Evolutionary conservation across 2,797 vertebrate species (phyloP), one percentile per base, ranked within the genome.

Genomic region (Esox masquinongy): DNA sequence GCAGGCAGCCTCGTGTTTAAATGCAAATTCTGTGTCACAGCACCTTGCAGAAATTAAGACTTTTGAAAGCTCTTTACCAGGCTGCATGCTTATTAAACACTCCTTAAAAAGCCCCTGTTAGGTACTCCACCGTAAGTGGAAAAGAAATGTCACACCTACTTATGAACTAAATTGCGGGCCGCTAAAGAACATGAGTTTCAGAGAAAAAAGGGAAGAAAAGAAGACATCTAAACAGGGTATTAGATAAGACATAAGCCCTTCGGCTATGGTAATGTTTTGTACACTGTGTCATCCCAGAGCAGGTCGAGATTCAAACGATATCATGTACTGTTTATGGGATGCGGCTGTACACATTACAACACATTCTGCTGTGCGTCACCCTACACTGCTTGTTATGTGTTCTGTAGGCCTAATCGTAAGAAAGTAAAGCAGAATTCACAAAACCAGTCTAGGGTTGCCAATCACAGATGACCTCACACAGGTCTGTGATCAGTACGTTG

Each of bases 231-330:
- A 47, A 79, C 76, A 75, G 84, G 88, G 75, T 84, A 12, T 29
- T 70, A 70, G 49, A 77, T 64, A 43, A 75, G 78, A 82, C 75
- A 81, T 87, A 78, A 88, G 79, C 74, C 88, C 78, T 0, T 9
- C 39, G 85, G 82, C 74, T 22, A 14, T 71, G n/a, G 3, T 29
- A 9, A 63, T 79, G 87, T 87, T 87, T 83, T 75, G 77, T 82
- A 81, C 79, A 83, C 80, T 72, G 61, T 82, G 76, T 70, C 81
- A 59, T 68, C 72, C 72, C 68, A 16, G 70, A 24, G 73, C 75
- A 39, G 70, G 29, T 5, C 61, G 63, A 85, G 85, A 89, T 88
- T 72, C 56, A 70, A 53, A 17, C 16, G 88, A 91, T 90, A 88
- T 78, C 47, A 72, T 68, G 68, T 56, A 68, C 72, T 86, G 82